phyloP scores from a whole-genome alignment of 1,140 invertebrate species.

The Rhizoglyphus robini region DNA sequence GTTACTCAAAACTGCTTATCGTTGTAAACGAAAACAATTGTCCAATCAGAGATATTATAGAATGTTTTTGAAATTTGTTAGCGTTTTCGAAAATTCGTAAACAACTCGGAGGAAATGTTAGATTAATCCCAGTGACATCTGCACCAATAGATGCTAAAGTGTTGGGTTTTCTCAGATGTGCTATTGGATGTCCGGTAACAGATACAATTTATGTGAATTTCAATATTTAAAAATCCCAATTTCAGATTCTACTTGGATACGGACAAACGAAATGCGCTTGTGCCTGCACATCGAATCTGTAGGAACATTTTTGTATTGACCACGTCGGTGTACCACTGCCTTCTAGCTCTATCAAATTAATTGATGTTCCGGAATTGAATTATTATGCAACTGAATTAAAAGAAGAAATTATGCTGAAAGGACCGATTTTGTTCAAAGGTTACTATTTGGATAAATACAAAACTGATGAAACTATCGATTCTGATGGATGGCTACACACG shows the following conservation, averaged over 20 bases:
- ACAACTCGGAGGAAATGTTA: slow-evolving; percentile 33
- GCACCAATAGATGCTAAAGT: slow-evolving; percentile 36
- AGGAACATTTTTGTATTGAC: slow-evolving; percentile 73
- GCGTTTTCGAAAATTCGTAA: slow-evolving; percentile 35
- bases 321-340: slow-evolving; percentile 86
- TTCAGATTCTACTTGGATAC: slow-evolving; percentile 65
- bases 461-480: slow-evolving; percentile 69
- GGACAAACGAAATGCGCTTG: slow-evolving; percentile 92
- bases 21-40: slow-evolving; percentile 70
- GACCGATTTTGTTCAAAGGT: slow-evolving; percentile 56
- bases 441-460: slow-evolving; percentile 85
- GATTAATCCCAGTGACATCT: slow-evolving; percentile 33
- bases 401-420: slow-evolving; percentile 74
- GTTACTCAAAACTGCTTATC: slow-evolving; percentile 66
- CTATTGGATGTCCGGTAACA: slow-evolving; percentile 34
- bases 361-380: slow-evolving; percentile 95
- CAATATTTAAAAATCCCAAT: not conserved
- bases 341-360: slow-evolving; percentile 80
- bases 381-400: slow-evolving; percentile 69
- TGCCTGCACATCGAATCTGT: slow-evolving; percentile 72
- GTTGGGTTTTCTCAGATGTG: slow-evolving; percentile 34
- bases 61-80: slow-evolving; percentile 36
- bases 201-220: not conserved
- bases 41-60: slow-evolving; percentile 42
- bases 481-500: slow-evolving; percentile 87